A percentile compares a stretch with the other conserved stretches of the same genome.
These are phyloP conservation scores for Nannobrachium achirus DNA, from an alignment of 2,113 vertebrate species.

Conservation along the genomic window DNA sequence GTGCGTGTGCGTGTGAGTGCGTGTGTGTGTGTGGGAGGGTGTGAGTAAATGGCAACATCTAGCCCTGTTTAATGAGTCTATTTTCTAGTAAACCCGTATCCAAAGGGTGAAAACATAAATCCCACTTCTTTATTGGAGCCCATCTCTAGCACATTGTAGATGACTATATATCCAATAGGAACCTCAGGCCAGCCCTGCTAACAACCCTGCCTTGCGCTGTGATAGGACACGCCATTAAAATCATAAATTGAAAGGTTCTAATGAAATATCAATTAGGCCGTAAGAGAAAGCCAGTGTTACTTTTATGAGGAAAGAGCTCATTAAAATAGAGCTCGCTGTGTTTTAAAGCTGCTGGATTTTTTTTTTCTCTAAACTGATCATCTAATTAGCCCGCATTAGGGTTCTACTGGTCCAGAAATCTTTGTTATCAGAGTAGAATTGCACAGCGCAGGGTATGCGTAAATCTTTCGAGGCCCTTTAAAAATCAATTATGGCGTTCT, in stretches of 20 bases:
- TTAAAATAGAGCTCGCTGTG: slow-evolving; percentile 56
- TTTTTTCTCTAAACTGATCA: slow-evolving; percentile 61
- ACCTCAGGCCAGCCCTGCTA: slow-evolving; percentile 47
- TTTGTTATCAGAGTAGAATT: slow-evolving; percentile 73
- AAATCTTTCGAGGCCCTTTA: slow-evolving; percentile 64
- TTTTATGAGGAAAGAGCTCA: slow-evolving; percentile 74
- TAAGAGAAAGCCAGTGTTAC: slow-evolving; percentile 63
- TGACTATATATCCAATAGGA: slow-evolving; percentile 60
- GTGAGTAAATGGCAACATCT: slow-evolving; percentile 29
- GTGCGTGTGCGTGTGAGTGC: background rate
- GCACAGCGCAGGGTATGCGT: slow-evolving; percentile 49
- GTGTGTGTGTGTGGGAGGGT: slow-evolving; percentile 41
- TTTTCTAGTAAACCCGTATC: slow-evolving; percentile 70
- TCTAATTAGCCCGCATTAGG: slow-evolving; percentile 73
- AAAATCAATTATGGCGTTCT: slow-evolving; percentile 65
- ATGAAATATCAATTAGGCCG: slow-evolving; percentile 81
- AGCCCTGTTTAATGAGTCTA: slow-evolving; percentile 68
- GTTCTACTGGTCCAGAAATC: slow-evolving; percentile 57
- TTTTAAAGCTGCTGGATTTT: slow-evolving; percentile 52
- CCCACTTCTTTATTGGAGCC: slow-evolving; percentile 61
- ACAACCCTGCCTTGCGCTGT: slow-evolving; percentile 38
- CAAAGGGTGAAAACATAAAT: slow-evolving; percentile 77
- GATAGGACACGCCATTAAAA: slow-evolving; percentile 67
- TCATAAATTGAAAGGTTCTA: slow-evolving; percentile 77
- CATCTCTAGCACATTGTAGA: slow-evolving; percentile 51